Percentiles rank a stretch among this genome's conserved stretches.
phyloP scores from a whole-genome alignment of 2,797 vertebrate genomes.

The Odontamblyopus lacepedii region DNA sequence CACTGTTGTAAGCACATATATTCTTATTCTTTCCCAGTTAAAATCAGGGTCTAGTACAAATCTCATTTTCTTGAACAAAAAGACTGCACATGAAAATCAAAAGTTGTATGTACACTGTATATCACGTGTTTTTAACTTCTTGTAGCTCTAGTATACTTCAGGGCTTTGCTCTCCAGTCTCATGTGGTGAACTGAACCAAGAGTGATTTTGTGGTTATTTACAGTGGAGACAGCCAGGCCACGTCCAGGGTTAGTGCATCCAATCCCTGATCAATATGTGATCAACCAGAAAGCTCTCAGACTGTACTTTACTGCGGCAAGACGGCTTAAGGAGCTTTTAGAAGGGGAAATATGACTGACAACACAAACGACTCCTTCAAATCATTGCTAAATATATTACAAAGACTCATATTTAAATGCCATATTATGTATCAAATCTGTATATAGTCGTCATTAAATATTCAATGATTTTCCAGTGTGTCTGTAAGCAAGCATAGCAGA shows the following conservation, averaged over 20 bases:
- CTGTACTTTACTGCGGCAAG: slow-evolving; percentile 16
- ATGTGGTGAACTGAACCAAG: not conserved
- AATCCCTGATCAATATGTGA: slow-evolving; percentile 55
- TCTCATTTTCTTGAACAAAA: not conserved
- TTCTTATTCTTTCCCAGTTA: not conserved
- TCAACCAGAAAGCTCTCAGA: slow-evolving; percentile 43
- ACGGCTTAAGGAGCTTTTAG: slow-evolving; percentile 12
- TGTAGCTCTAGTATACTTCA: not conserved
- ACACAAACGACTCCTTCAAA: slow-evolving; percentile 3
- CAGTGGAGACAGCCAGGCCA: not conserved
- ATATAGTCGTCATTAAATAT: slow-evolving; percentile 53
- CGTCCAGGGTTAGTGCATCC: slow-evolving; percentile 23
- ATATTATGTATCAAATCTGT: slow-evolving; percentile 22
- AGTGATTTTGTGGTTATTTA: slow-evolving; percentile 31
- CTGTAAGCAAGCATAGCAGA: slow-evolving; percentile 57
- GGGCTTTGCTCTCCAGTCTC: slow-evolving; percentile 22
- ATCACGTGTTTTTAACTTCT: not conserved
- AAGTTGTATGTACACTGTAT: not conserved
- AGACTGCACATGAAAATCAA: not conserved
- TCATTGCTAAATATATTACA: slow-evolving; percentile 6
- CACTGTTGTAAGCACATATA: not conserved
- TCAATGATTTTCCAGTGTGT: slow-evolving; percentile 31
- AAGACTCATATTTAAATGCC: slow-evolving; percentile 2
- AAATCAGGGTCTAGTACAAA: too few species aligned
- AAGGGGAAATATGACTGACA: slow-evolving; percentile 6